Conservation (phyloP, 1,140 invertebrate species). For the Saxidomus purpurata region DNA sequence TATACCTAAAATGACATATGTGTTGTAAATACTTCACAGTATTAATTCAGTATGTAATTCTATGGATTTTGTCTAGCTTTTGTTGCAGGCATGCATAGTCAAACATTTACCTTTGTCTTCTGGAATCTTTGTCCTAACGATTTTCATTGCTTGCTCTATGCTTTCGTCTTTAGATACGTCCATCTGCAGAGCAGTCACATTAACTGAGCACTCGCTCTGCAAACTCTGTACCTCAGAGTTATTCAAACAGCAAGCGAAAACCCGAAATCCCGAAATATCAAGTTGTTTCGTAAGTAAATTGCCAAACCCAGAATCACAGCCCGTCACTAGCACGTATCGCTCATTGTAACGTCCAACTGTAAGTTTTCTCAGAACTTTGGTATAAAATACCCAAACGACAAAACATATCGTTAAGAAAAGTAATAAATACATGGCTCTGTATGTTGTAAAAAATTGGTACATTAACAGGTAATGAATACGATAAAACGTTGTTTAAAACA, state of each 20-base stretch:
- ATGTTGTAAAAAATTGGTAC: too few species aligned
- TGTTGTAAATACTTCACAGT: too few species aligned
- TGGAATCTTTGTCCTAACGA: slow-evolving; percentile 19
- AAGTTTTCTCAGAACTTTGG: too few species aligned
- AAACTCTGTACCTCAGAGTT: slow-evolving; percentile 64
- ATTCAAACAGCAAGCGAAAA: slow-evolving; percentile 86
- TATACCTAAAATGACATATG: too few species aligned
- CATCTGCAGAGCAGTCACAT: slow-evolving; percentile 53
- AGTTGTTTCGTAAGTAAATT: slow-evolving; percentile 82
- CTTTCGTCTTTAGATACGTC: slow-evolving; percentile 68
- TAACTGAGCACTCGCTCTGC: background rate
- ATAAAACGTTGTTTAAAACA: too few species aligned
- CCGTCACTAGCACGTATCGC: slow-evolving; percentile 85
- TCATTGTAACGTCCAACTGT: background rate
- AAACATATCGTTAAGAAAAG: too few species aligned
- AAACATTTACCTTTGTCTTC: slow-evolving; percentile 48
- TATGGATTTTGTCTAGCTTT: too few species aligned
- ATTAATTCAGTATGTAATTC: too few species aligned
- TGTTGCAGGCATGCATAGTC: too few species aligned
- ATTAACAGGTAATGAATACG: too few species aligned
- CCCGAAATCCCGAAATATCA: slow-evolving; percentile 84
- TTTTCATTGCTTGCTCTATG: slow-evolving; percentile 37
- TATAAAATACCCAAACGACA: too few species aligned
- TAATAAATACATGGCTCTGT: too few species aligned
- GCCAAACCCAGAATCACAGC: slow-evolving; percentile 87